Evolutionary conservation across 2,797 vertebrate species (phyloP).

Genomic region (Mormyrus proboscirostris): DNA sequence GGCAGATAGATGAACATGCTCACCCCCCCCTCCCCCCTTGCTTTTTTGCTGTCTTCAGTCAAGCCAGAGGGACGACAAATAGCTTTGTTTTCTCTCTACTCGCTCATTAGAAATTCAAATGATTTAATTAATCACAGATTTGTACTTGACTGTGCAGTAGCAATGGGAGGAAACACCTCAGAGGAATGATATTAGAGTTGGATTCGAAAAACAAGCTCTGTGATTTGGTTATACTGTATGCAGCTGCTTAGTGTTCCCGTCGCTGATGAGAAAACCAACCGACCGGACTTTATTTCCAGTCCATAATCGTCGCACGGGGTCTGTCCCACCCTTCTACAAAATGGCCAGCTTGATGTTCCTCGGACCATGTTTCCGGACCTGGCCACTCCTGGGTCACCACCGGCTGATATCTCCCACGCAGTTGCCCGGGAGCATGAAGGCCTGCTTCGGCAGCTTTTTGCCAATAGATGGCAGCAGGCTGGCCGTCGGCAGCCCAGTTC

Average conservation of each 20-base stretch:
- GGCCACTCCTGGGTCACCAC: not conserved
- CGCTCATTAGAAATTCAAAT: not conserved
- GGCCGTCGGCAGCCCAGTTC: not conserved
- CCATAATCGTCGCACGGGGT: not conserved
- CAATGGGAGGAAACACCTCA: not conserved
- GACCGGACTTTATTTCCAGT: not conserved
- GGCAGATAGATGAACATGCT: not conserved
- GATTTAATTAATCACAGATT: conserved; percentile 6
- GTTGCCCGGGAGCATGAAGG: not conserved
- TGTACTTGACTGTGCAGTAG: not conserved
- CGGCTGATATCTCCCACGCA: not conserved
- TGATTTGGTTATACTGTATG: not conserved
- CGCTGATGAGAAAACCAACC: not conserved
- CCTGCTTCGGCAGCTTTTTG: not conserved
- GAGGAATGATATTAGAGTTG: not conserved
- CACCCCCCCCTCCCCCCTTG: not conserved
- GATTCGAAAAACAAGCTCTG: not conserved
- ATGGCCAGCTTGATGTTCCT: not conserved
- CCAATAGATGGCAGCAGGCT: not conserved
- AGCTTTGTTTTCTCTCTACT: not conserved
- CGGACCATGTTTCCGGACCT: not conserved
- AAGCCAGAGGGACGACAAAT: not conserved
- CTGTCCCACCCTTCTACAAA: not conserved
- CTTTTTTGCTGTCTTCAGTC: not conserved
- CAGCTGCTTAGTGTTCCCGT: not conserved